Evolutionary conservation across 2,888 invertebrate species (phyloP).

Genomic region (Hirtodrosophila duncani): DNA sequence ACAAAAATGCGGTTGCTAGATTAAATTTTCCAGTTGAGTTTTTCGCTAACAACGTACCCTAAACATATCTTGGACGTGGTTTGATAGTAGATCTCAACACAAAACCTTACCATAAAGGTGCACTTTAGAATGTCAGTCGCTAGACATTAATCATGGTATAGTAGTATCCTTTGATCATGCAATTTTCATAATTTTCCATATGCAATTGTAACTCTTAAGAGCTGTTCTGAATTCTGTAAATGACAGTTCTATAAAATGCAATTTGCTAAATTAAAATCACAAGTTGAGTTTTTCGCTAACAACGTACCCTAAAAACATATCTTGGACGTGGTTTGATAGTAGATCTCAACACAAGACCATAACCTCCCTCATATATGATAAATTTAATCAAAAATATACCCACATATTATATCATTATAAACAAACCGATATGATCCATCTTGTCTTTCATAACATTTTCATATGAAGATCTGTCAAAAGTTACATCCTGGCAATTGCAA

Average conservation of each 20-base stretch:
- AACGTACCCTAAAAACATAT: slow-evolving; percentile 28
- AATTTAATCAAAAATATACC: too few relatives aligned
- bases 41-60: slow-evolving; percentile 60
- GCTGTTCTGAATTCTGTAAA: slow-evolving; percentile 17
- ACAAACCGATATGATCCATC: too few relatives aligned
- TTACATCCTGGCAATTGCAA: slow-evolving; percentile 18
- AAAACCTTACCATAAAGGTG: neutral
- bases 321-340: slow-evolving; percentile 43
- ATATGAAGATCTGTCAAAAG: too few relatives aligned
- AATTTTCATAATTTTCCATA: neutral
- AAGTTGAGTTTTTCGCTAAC: slow-evolving; percentile 59
- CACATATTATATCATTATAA: too few relatives aligned
- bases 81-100: slow-evolving; percentile 61
- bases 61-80: slow-evolving; percentile 43
- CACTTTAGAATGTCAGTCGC: too few relatives aligned
- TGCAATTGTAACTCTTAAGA: slow-evolving; percentile 9
- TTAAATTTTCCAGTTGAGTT: slow-evolving; percentile 39
- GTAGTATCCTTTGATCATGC: too few relatives aligned
- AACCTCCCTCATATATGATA: too few relatives aligned
- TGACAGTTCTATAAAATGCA: slow-evolving; percentile 21
- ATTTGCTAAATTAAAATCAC: slow-evolving; percentile 41
- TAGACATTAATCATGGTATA: too few relatives aligned
- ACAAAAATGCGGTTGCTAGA: slow-evolving; percentile 38
- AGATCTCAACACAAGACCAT: slow-evolving; percentile 48
- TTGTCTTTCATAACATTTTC: too few relatives aligned